Conservation (phyloP, 1,140 invertebrate species). For the Nomia melanderi region DNA sequence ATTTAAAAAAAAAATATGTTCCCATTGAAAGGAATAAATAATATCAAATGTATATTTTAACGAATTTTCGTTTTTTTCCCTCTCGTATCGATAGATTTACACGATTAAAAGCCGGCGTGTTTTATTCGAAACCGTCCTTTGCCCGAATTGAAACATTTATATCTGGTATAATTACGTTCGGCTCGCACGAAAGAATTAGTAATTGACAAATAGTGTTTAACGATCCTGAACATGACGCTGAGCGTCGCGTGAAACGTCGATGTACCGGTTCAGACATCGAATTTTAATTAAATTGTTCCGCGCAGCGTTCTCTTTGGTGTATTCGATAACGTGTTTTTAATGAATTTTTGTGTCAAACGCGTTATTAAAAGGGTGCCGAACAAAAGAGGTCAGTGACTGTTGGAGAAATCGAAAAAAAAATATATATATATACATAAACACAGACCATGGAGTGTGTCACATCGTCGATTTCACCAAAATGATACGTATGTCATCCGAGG, state of each 20-base stretch:
- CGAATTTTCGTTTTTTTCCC: no score
- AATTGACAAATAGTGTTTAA: background rate
- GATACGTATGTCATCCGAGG: background rate
- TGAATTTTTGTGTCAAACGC: background rate
- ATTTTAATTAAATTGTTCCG: background rate
- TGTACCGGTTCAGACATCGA: background rate
- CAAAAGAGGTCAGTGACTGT: background rate
- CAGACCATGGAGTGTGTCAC: background rate
- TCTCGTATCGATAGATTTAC: no score
- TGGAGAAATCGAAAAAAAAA: background rate
- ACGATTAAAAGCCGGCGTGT: no score
- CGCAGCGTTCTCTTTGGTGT: no score
- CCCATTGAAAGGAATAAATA: no score
- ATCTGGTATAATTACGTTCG: background rate
- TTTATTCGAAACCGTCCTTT: no score
- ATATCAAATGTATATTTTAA: no score
- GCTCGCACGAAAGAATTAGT: background rate
- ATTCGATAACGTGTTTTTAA: background rate
- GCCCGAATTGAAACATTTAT: background rate
- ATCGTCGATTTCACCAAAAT: background rate
- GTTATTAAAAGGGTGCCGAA: background rate
- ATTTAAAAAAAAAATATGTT: no score
- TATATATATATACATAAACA: background rate
- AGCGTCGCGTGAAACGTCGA: background rate
- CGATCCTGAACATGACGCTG: background rate